Conservation (phyloP, 2,797 vertebrate species). For the Sebastolobus altivelis region DNA sequence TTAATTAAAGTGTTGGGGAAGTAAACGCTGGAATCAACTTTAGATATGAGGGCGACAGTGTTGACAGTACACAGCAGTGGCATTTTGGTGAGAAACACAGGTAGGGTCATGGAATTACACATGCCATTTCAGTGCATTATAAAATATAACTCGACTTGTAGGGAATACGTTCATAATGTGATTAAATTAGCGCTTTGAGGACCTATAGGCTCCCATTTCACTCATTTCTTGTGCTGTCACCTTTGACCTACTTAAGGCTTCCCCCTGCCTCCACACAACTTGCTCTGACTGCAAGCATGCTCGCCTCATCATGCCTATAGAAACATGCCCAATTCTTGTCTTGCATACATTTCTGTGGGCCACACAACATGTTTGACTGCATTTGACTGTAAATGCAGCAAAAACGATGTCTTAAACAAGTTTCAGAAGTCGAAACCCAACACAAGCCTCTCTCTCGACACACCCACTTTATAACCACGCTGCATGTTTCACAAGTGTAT, state of each 20-base stretch:
- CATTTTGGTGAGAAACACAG: neutral
- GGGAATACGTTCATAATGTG: neutral
- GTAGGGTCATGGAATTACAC: neutral
- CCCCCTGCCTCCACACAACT: neutral
- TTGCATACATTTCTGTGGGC: neutral
- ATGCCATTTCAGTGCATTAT: neutral
- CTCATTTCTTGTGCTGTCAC: slow-evolving; percentile 60
- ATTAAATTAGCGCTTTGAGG: neutral
- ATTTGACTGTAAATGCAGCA: neutral
- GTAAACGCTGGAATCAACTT: slow-evolving; percentile 2
- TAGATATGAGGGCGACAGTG: slow-evolving; percentile 14
- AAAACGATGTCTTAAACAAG: neutral
- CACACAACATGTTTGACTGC: no score
- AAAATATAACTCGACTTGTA: neutral
- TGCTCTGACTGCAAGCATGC: slow-evolving; percentile 20
- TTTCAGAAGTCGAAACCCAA: neutral
- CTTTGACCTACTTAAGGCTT: slow-evolving; percentile 79
- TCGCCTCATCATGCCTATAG: neutral
- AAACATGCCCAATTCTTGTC: neutral
- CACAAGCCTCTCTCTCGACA: neutral
- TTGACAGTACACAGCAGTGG: slow-evolving; percentile 1
- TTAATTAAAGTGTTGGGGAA: slow-evolving; percentile 24
- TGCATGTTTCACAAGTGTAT: neutral
- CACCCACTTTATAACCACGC: neutral
- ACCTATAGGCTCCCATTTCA: slow-evolving; percentile 8